Conservation (phyloP, 1,140 invertebrate genomes). For the Papilio polytes region DNA sequence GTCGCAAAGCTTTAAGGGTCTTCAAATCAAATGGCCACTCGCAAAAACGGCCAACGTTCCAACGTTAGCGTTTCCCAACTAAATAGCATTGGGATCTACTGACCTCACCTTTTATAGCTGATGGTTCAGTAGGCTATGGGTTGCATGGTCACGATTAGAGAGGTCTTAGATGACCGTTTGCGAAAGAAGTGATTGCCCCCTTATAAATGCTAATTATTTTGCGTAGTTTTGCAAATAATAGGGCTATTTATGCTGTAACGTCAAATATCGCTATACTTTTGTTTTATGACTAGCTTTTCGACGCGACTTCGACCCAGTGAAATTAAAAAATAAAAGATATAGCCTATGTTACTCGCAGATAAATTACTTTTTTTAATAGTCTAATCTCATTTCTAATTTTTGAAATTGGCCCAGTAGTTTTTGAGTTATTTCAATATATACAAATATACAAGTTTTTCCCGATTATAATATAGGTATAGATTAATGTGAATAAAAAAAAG, state of each 20-base stretch:
- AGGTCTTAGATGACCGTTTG: slow-evolving; percentile 14
- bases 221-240: slow-evolving; percentile 12
- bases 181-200: slow-evolving; percentile 28
- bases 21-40: slow-evolving; percentile 35
- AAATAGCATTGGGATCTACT: slow-evolving; percentile 38
- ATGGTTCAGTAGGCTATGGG: slow-evolving; percentile 15
- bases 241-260: too few relatives aligned
- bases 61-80: slow-evolving; percentile 11
- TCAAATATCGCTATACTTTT: too few relatives aligned
- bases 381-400: too few relatives aligned
- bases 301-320: too few relatives aligned
- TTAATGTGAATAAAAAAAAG: neutral
- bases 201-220: slow-evolving; percentile 28
- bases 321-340: too few relatives aligned
- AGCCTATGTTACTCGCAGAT: too few relatives aligned
- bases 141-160: slow-evolving; percentile 17
- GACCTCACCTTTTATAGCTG: slow-evolving; percentile 30
- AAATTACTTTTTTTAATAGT: too few relatives aligned
- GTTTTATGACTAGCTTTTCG: too few relatives aligned
- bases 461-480: too few relatives aligned
- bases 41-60: slow-evolving; percentile 24
- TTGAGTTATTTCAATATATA: too few relatives aligned
- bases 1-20: neutral
- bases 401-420: too few relatives aligned
- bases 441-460: too few relatives aligned